Base-by-base conservation (phyloP, 1,140 invertebrate genomes). In the Solenopsis fugax region DNA sequence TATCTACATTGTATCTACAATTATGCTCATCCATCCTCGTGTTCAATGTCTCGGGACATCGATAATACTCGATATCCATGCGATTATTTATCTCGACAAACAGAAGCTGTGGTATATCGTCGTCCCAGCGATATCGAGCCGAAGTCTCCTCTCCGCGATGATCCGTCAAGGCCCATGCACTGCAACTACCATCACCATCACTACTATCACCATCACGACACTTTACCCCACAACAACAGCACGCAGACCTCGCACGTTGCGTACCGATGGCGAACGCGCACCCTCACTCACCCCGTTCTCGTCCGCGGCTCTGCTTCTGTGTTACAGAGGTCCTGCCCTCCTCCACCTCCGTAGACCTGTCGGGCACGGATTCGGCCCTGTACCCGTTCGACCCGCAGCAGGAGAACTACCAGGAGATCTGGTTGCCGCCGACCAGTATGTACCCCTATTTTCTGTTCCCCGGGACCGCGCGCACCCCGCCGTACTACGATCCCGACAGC, bases 401-500 rank as follows among this genome's bases (percentile, higher is more conserved):
- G 92, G 95, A 95, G 89, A 95, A 93, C 93, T 95, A 95, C 92
- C 95, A 95, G 91, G 95, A 96, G 92, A 93, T 95, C 92, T 96
- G 95, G 95, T 96, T 95, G 87, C 95, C 95, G 89, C 94, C 95
- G 87, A 95, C 95, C 92, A 96, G 95, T 94, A 95, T 95, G 92
- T 96, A 96, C 90, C 96, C 96, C 88, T 96, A 96, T 94, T 96
- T 96, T 95, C 94, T 96, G 82, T 96, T 96, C 92, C 95, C 96
- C 85, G 94, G 95, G 77, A 94, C 95, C 86, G 93, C 95, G 91
- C 94, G 93, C 87, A 94, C 93, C 86, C 94, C 91, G 88, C 94
- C 92, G 91, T 92, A 93, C 94, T 92, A 93, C 94, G 95, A 94
- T 82, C 92, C 93, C 88, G 93, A 91, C 81, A 91, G 90, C 87